A percentile compares a stretch with the other conserved stretches of the same genome.
These are phyloP conservation scores for Rhorus exstirpatorius DNA, from an alignment of 2,888 invertebrate genomes.

Conservation along the genomic window DNA sequence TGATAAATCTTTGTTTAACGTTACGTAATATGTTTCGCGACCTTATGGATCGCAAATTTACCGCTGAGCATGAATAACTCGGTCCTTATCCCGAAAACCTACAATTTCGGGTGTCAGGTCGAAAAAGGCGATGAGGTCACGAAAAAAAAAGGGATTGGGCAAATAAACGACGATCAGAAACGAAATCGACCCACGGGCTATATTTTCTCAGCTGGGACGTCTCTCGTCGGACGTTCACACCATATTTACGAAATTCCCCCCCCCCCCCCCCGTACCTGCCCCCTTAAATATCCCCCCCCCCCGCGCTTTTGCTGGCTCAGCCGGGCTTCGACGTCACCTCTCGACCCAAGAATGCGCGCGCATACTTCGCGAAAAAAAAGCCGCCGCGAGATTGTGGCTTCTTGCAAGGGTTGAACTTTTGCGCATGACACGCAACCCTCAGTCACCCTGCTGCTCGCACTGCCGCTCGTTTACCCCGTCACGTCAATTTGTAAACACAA, in stretches of 20 bases:
- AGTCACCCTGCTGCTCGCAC: slow-evolving; percentile 78
- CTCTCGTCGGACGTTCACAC: slow-evolving; percentile 71
- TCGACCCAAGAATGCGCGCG: neutral
- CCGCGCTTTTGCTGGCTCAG: slow-evolving; percentile 56
- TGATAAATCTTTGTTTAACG: no score
- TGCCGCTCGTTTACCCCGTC: slow-evolving; percentile 62
- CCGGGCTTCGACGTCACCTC: slow-evolving; percentile 61
- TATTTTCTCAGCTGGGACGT: slow-evolving; percentile 77
- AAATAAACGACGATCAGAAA: slow-evolving; percentile 44
- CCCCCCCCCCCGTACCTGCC: neutral
- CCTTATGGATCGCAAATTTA: no score
- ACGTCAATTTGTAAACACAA: slow-evolving; percentile 39
- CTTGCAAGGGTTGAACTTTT: slow-evolving; percentile 74
- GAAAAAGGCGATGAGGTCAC: neutral
- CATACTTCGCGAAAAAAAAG: neutral
- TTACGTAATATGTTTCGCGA: no score
- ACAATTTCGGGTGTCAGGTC: no score
- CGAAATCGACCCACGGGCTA: slow-evolving; percentile 46
- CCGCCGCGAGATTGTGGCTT: slow-evolving; percentile 5
- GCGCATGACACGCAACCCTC: slow-evolving; percentile 82
- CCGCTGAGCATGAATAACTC: no score
- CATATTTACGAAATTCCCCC: slow-evolving; percentile 66
- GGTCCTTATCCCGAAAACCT: no score
- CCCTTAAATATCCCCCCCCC: slow-evolving; percentile 11
- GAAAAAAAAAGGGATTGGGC: neutral